Evolutionary conservation across 2,888 invertebrate species (phyloP).

Genomic region (Zele albiditarsus): DNA sequence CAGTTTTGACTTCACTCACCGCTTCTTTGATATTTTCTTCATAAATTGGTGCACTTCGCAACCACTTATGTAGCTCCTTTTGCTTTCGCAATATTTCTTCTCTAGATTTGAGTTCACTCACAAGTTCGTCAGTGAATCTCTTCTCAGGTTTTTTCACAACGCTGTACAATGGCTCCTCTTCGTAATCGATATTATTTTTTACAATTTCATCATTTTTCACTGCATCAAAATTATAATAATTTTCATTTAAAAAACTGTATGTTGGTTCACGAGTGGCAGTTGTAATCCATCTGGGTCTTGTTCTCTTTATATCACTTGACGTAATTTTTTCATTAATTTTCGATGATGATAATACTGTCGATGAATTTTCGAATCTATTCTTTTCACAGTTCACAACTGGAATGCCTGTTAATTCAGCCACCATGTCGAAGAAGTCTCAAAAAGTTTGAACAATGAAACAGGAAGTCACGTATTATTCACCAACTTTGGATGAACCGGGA

Average conservation of each 20-base stretch:
- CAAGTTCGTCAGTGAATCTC: conserved; percentile 41
- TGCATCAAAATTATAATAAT: conserved; percentile 33
- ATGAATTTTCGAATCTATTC: conserved; percentile 27
- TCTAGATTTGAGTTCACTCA: conserved; percentile 35
- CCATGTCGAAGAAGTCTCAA: conserved; percentile 53
- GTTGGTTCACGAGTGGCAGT: conserved; percentile 64
- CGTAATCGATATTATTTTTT: background rate
- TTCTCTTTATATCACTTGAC: conserved; percentile 10
- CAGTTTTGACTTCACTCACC: background rate
- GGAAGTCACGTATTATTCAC: conserved; percentile 62
- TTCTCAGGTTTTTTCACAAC: conserved; percentile 59
- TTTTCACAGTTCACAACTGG: conserved; percentile 50
- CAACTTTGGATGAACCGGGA: conserved; percentile 28
- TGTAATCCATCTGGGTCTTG: conserved; percentile 63
- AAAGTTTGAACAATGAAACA: conserved; percentile 45
- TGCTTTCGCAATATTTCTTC: conserved; percentile 48
- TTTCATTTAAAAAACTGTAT: conserved; percentile 61
- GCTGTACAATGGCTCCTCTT: conserved; percentile 57
- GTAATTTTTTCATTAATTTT: background rate
- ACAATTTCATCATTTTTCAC: conserved; percentile 15
- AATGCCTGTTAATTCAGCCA: conserved; percentile 65
- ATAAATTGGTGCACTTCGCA: conserved; percentile 34
- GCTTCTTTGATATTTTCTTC: background rate
- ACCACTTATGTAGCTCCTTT: conserved; percentile 60
- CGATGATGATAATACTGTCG: conserved; percentile 7